Evolutionary conservation across 2,888 invertebrate genomes (phyloP).

Genomic region (Cataglyphis altisquamis): DNA sequence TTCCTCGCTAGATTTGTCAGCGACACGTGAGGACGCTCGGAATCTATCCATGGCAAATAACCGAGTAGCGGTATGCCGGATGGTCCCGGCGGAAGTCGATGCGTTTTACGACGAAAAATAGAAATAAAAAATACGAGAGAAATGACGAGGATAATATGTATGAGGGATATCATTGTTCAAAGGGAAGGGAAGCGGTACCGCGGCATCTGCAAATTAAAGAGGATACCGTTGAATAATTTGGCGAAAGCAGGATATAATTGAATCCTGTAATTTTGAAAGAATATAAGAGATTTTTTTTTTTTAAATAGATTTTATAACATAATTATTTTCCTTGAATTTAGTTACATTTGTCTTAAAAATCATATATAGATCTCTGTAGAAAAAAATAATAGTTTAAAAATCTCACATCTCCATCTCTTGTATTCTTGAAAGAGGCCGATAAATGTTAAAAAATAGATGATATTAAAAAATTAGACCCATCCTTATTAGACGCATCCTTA

Average conservation of each 20-base stretch:
- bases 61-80: constrained; percentile 93
- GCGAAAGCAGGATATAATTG: background rate
- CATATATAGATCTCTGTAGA: too few relatives aligned
- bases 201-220: constrained; percentile 24
- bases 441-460: too few relatives aligned
- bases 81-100: constrained; percentile 92
- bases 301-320: too few relatives aligned
- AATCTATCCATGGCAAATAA: constrained; percentile 91
- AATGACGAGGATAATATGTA: constrained; percentile 68
- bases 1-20: constrained; percentile 89
- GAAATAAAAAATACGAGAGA: constrained; percentile 78
- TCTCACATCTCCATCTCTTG: too few relatives aligned
- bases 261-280: too few relatives aligned
- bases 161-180: background rate
- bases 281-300: too few relatives aligned
- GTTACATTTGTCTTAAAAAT: too few relatives aligned
- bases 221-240: background rate
- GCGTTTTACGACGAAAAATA: constrained; percentile 80
- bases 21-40: constrained; percentile 90
- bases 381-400: too few relatives aligned
- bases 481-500: too few relatives aligned
- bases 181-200: background rate
- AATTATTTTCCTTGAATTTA: too few relatives aligned
- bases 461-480: too few relatives aligned
- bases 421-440: too few relatives aligned